Evolutionary conservation across 2,113 vertebrate species (phyloP), one percentile per base, ranked within the genome.

Genomic region (Nothoprocta perdicaria): DNA sequence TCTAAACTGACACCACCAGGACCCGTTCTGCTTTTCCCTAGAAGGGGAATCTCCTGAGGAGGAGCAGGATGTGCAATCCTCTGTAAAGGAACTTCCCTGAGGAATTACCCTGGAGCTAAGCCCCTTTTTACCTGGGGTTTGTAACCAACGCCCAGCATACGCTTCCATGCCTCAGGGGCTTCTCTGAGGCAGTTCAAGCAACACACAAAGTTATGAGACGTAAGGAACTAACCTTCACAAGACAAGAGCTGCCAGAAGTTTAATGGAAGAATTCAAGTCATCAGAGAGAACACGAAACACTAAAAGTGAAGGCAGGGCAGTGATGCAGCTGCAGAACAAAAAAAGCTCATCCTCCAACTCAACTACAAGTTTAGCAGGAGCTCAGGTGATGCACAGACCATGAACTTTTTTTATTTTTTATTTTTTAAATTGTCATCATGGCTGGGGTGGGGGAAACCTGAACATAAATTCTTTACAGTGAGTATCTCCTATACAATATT

Each of bases 1-100:
- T 84, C 78, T 72, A 75, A 81, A 84, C 78, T 14, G 81, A 69
- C 63, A 66, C 60, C 48, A 24, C 71, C n/a, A 89, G 72, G 8
- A n/a, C 12, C n/a, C 68, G 73, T 77, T 89, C 53, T 85, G 24
- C 13, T 85, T 87, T 83, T 53, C 80, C 29, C 45, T 69, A 83
- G 73, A 91, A 63, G 67, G 65, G 33, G 7, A 77, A 41, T 87
- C 92, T 89, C 92, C 62, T 73, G 67, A 89, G 75, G 89, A 69
- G 41, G 6, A 77, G 63, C 15, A 57, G 29, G 53, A 55, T 55
- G 53, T 31, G 27, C 53, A 31, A 85, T 91, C 41, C 53, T 82
- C 53, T 77, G 53, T 35, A 79, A 82, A 45, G 50, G 15, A 89
- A 10, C n/a, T 82, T 94, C 60, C 33, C 31, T 18, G 74, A 16